These are phyloP conservation scores for Anolis apletophallus DNA, from an alignment of 2,797 vertebrate genomes.

Conservation along the genomic window DNA sequence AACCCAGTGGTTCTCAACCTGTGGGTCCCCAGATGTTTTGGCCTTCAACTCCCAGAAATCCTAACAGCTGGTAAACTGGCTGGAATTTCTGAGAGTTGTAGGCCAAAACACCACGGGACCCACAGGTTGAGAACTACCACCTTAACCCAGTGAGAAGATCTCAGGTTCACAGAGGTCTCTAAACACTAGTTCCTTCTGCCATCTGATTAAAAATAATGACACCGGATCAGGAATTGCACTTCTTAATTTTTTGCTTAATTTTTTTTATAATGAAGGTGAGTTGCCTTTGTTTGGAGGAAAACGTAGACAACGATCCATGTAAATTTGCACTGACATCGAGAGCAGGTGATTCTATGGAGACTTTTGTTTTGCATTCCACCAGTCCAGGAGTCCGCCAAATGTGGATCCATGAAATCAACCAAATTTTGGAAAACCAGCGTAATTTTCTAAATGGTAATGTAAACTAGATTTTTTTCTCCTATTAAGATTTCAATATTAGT, in stretches of 20 bases:
- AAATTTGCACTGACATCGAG: conserved; percentile 94
- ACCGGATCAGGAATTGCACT: neutral
- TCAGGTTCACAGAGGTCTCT: neutral
- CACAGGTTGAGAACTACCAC: too few relatives aligned
- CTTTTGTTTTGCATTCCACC: conserved; percentile 91
- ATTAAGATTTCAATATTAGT: neutral
- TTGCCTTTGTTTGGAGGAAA: conserved; percentile 95
- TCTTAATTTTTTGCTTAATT: neutral
- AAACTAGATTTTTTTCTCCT: neutral
- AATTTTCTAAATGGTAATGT: conserved; percentile 95
- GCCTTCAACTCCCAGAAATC: too few relatives aligned
- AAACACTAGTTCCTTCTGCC: neutral
- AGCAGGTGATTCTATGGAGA: conserved; percentile 85
- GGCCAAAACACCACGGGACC: too few relatives aligned
- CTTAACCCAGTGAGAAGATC: neutral
- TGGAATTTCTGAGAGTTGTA: too few relatives aligned
- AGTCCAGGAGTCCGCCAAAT: conserved; percentile 93
- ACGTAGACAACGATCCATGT: conserved; percentile 91
- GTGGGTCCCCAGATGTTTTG: too few relatives aligned
- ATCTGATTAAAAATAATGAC: conserved; percentile 1
- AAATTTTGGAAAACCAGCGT: conserved; percentile 97
- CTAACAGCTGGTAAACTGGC: too few relatives aligned
- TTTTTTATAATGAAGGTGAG: conserved; percentile 81
- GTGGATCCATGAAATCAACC: conserved; percentile 97
- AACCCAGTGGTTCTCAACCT: neutral